These are phyloP conservation scores for Psephotus haematonotus DNA, from an alignment of 2,113 vertebrate genomes.

Conservation along the genomic window DNA sequence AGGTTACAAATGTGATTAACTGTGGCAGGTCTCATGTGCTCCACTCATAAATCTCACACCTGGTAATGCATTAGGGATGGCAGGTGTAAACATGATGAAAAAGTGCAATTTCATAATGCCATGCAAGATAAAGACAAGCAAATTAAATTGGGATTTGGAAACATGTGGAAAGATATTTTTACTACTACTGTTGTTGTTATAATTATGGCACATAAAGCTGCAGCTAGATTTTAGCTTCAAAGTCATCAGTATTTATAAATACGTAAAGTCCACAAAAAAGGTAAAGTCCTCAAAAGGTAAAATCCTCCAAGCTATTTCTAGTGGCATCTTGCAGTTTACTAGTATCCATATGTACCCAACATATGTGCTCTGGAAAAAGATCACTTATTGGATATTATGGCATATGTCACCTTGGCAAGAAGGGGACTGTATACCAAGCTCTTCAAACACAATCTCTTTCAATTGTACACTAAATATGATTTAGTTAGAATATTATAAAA, in stretches of 20 bases:
- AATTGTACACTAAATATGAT: background rate
- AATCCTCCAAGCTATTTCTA: background rate
- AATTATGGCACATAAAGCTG: background rate
- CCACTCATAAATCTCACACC: conserved; percentile 65
- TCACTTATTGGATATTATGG: background rate
- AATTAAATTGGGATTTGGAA: conserved; percentile 7
- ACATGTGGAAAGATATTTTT: background rate
- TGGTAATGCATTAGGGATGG: conserved; percentile 62
- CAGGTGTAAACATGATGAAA: conserved; percentile 61
- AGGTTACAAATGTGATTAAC: conserved; percentile 75
- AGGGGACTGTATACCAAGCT: background rate
- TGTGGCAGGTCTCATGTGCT: conserved; percentile 70
- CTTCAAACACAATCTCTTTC: background rate
- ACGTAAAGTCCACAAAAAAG: background rate
- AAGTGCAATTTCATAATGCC: conserved; percentile 45
- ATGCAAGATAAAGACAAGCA: conserved; percentile 25
- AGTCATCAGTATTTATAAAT: background rate
- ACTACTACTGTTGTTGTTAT: accelerated
- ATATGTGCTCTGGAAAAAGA: conserved; percentile 47
- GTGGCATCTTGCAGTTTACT: conserved; percentile 2
- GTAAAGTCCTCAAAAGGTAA: background rate
- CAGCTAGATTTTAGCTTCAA: background rate
- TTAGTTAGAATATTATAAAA: background rate
- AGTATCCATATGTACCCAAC: conserved; percentile 42
- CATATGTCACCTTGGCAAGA: conserved; percentile 47